These are phyloP conservation scores for Phrynocephalus guinanensis DNA, from an alignment of 2,797 vertebrate species.

Conservation along the genomic window DNA sequence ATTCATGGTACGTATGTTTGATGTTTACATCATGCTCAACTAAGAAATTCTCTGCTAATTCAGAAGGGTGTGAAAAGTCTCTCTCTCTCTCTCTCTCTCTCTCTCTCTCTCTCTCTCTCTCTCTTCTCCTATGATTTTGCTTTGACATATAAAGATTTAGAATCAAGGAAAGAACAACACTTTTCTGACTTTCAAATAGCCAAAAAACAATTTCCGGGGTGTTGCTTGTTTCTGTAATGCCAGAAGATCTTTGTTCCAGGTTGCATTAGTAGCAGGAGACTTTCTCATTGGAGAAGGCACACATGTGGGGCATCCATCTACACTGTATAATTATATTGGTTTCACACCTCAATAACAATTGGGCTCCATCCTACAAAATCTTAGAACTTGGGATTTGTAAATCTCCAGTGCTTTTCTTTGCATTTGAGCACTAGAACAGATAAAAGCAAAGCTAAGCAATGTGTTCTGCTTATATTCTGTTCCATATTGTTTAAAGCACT, in stretches of 20 bases:
- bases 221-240: background rate
- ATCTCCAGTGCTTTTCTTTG: too few species aligned
- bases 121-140: conserved; percentile 3
- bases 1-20: conserved; percentile 29
- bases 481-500: too few species aligned
- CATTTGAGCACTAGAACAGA: too few species aligned
- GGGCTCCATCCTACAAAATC: too few species aligned
- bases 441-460: too few species aligned
- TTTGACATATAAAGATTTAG: conserved; percentile 27
- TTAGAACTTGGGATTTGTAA: too few species aligned
- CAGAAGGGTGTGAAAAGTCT: background rate
- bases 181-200: background rate
- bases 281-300: background rate
- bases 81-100: conserved; percentile 2
- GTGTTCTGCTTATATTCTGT: too few species aligned
- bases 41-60: conserved; percentile 20
- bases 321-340: too few species aligned
- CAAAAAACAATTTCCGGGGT: background rate
- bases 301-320: too few species aligned
- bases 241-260: background rate
- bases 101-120: too few species aligned
- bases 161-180: conserved; percentile 20
- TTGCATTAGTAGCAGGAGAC: background rate
- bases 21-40: conserved; percentile 19
- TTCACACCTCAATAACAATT: too few species aligned